These are phyloP conservation scores for Agelastica alni DNA, from an alignment of 2,888 invertebrate genomes.

Conservation along the genomic window DNA sequence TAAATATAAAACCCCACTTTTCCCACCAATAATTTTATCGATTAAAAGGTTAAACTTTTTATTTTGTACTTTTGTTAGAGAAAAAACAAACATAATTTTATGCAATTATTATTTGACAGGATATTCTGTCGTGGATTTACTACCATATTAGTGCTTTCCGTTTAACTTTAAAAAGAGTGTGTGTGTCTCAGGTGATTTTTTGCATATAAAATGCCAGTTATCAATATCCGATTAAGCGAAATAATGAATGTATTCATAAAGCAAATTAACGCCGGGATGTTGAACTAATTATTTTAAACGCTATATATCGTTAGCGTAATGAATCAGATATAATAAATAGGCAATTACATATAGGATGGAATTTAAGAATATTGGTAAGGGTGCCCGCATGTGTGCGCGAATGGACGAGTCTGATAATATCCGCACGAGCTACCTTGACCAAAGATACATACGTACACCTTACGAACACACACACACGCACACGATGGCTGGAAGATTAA, in stretches of 20 bases:
- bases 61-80: no score
- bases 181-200: no score
- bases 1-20: no score
- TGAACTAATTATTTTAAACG: constrained; percentile 28
- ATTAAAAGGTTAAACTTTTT: no score
- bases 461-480: not conserved
- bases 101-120: no score
- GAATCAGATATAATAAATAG: constrained; percentile 36
- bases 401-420: constrained; percentile 38
- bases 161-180: not conserved
- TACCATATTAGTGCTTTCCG: no score
- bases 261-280: constrained; percentile 12
- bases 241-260: constrained; percentile 1
- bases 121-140: no score
- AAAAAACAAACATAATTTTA: no score
- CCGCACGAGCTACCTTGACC: constrained; percentile 34
- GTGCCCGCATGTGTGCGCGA: constrained; percentile 39
- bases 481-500: constrained; percentile 7
- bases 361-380: constrained; percentile 39
- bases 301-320: constrained; percentile 25
- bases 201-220: no score
- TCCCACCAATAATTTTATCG: no score
- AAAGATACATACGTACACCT: constrained; percentile 19
- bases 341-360: constrained; percentile 34
- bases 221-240: not conserved